Base-by-base conservation (phyloP, 1,140 invertebrate genomes). In the Mya arenaria region DNA sequence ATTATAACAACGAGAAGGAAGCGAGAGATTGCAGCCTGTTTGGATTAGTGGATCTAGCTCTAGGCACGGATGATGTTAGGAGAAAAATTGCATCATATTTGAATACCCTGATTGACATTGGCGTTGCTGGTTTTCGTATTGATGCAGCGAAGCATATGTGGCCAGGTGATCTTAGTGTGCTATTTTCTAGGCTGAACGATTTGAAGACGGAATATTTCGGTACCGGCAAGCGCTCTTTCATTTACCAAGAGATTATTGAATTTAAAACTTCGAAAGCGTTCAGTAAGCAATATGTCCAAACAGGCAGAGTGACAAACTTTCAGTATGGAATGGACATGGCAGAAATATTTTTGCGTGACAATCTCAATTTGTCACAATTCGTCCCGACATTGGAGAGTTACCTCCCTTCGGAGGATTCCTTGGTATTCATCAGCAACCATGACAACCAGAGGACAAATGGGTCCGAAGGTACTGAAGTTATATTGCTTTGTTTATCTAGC, bases 191-290 rank as follows among this genome's bases (percentile, higher is more conserved):
- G 92, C 95, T 8, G 94, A 0, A 93, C 95, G 3, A 95, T 94
- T 80, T 34, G 92, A 79, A 90, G 92, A 6, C 90, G 94, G 71
- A 84, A 30, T 28, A 66, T 10, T 72, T 72, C 48, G 66, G 68
- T 0, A 25, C 37, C 5, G 69, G 69, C 4, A 39, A 52, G 15
- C 44, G 30, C 15, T 86, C 92, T n/a, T 92, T 91, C 58, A 84
- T 97, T 72, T 96, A 94, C 89, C 96, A 97, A 89, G 96, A 97
- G 93, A 96, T 97, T 1, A 96, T 96, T 19, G 41, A 44, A 19
- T 44, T 10, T 19, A 19, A 19, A 44, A 44, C 10, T 44, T 44
- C 41, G 41, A 44, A 10, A 19, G 10, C 41, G 41, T 19, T 44
- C 10, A 44, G 10, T 10, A 10, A 19, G 10, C 10, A 44, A 19